Conservation (phyloP, 2,888 invertebrate species). For the Aradus depressus region DNA sequence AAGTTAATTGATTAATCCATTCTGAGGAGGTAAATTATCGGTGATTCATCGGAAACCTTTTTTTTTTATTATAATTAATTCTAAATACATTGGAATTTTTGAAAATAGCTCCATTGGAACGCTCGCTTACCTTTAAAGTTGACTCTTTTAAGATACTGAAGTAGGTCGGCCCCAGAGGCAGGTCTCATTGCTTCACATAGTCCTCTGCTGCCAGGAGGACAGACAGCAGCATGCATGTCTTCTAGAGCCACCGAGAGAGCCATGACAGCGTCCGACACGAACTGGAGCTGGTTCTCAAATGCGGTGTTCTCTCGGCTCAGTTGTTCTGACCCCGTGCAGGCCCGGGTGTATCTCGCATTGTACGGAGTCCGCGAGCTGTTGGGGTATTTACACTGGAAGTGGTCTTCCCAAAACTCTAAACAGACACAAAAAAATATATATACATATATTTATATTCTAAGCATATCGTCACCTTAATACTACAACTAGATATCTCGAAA, state of each 20-base stretch:
- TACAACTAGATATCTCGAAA: too few species aligned
- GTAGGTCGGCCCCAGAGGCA: slow-evolving; percentile 72
- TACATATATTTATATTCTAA: not conserved
- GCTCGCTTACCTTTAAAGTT: slow-evolving; percentile 69
- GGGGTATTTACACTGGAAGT: slow-evolving; percentile 77
- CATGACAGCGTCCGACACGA: slow-evolving; percentile 91
- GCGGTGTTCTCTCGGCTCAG: slow-evolving; percentile 65
- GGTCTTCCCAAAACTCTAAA: slow-evolving; percentile 88
- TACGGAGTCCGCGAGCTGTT: slow-evolving; percentile 71
- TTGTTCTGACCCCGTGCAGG: slow-evolving; percentile 66
- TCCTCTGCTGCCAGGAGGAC: slow-evolving; percentile 56
- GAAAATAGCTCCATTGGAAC: too few species aligned
- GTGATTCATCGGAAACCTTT: too few species aligned
- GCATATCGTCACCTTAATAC: too few species aligned
- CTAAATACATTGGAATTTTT: too few species aligned
- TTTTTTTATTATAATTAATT: too few species aligned
- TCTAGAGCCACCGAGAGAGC: slow-evolving; percentile 75
- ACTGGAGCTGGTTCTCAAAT: slow-evolving; percentile 87
- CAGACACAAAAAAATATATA: slow-evolving; percentile 4
- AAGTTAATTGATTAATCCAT: too few species aligned
- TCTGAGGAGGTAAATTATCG: too few species aligned
- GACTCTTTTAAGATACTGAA: slow-evolving; percentile 72
- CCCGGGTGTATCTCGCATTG: slow-evolving; percentile 55
- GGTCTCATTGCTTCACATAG: slow-evolving; percentile 83
- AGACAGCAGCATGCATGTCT: slow-evolving; percentile 74